Base-by-base conservation (phyloP, 1,140 invertebrate genomes). In the Saxidomus purpurata region DNA sequence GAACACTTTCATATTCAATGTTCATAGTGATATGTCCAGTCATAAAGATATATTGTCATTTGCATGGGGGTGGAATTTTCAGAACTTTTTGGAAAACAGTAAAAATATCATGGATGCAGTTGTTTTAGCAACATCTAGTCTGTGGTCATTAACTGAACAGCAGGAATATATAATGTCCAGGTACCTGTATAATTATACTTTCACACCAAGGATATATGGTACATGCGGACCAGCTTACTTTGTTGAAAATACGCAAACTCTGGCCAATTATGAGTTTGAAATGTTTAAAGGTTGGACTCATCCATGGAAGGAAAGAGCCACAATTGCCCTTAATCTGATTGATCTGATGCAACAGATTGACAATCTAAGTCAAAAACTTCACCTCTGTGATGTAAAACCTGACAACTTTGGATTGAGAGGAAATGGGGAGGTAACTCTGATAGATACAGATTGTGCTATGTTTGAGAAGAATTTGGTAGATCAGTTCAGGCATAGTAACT, bases 341-440 rank as follows among this genome's bases (percentile, higher is more conserved):
- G 97, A 97, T 90, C 94, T 97, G 22, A 91, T 97, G 3, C 96
- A 97, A 38, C 96, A 96, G 79, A 91, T 97, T 25, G 97, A 97
- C 31, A 95, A 93, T 13, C 96, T 97, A 86, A 94, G 96, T 13
- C 96, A 97, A 92, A 96, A 96, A 6, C 95, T 97, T 55, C 96
- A 97, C 92, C 93, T 97, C 2, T 97, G 97, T 94, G 97, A 97
- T 94, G 95, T 97, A 0, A 97, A 97, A 94, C 95, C 97, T 36
- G 96, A 96, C 61, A 97, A 97, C 93, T 97, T 97, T 95, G 97
- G 97, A 6, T 84, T 97, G 0, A 95, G 96, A 15, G 93, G 95
- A 3, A 96, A 96, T 55, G 96, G 95, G 2, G 71, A 89, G 9
- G 90, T 96, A 13, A 95, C 97, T 94, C 96, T 97, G 80, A 93